Conservation (phyloP, 2,888 invertebrate species). For the Isotomurus palustris region DNA sequence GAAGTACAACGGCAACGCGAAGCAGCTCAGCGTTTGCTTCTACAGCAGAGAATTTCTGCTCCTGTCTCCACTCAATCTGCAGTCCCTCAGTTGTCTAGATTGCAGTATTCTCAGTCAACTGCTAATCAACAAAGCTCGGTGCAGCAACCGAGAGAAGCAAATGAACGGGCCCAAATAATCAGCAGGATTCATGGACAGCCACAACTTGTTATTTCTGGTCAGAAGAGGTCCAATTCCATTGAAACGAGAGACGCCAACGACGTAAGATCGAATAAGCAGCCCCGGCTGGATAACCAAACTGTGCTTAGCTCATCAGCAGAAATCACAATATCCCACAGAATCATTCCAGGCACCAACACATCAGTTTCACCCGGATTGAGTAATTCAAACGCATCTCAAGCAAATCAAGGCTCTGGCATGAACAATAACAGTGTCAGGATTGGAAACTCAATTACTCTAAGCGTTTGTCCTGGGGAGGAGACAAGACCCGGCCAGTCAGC, state of each 20-base stretch:
- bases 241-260: slow-evolving; percentile 5
- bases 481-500: background rate
- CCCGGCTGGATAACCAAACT: slow-evolving; percentile 13
- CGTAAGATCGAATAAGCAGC: slow-evolving; percentile 2
- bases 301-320: background rate
- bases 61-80: slow-evolving; percentile 13
- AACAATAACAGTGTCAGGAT: slow-evolving; percentile 20
- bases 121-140: slow-evolving; percentile 14
- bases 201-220: background rate
- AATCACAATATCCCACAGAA: slow-evolving; percentile 8
- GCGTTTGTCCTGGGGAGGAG: slow-evolving; percentile 26
- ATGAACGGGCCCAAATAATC: background rate
- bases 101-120: slow-evolving; percentile 15
- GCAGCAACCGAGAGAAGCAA: background rate
- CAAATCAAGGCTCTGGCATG: background rate
- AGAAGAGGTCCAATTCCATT: background rate
- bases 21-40: background rate
- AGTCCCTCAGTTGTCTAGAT: slow-evolving; percentile 9
- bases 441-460: slow-evolving; percentile 36
- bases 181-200: background rate
- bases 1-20: background rate
- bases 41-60: slow-evolving; percentile 5
- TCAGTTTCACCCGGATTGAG: no score
- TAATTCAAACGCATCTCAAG: background rate
- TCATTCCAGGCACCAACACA: background rate